Evolutionary conservation across 2,797 vertebrate genomes (phyloP).

Genomic region (Botia almorhae): DNA sequence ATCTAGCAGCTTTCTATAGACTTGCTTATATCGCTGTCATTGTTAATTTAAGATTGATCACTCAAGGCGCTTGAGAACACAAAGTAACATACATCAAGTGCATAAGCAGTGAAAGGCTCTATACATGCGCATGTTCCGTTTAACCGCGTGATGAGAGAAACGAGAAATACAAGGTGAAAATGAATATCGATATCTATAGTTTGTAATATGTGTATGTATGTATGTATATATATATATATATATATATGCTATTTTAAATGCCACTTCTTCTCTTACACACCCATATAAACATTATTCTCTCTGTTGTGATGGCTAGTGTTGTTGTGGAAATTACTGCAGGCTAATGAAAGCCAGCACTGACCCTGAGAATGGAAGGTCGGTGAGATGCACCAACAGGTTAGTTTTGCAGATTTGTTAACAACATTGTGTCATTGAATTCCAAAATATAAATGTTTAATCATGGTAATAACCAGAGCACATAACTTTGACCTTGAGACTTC

Average conservation of each 20-base stretch:
- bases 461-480: slow-evolving; percentile 8
- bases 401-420: slow-evolving; percentile 7
- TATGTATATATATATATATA: too few species aligned
- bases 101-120: neutral
- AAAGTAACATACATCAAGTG: neutral
- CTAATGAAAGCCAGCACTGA: neutral
- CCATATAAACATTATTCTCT: neutral
- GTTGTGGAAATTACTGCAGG: neutral
- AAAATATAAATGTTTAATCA: slow-evolving; percentile 30
- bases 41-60: slow-evolving; percentile 21
- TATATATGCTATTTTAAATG: too few species aligned
- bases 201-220: too few species aligned
- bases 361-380: neutral
- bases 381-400: neutral
- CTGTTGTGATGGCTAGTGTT: neutral
- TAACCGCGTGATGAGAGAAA: neutral
- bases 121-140: neutral
- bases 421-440: slow-evolving; percentile 16
- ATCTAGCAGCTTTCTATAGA: slow-evolving; percentile 13
- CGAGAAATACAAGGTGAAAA: too few species aligned
- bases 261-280: neutral
- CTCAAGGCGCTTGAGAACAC: slow-evolving; percentile 2
- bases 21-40: neutral
- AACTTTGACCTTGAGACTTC: slow-evolving; percentile 19
- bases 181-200: too few species aligned